A percentile compares a stretch with the other conserved stretches of the same genome.
These are phyloP conservation scores for Lithophane socia DNA, from an alignment of 2,888 invertebrate species.

Conservation along the genomic window DNA sequence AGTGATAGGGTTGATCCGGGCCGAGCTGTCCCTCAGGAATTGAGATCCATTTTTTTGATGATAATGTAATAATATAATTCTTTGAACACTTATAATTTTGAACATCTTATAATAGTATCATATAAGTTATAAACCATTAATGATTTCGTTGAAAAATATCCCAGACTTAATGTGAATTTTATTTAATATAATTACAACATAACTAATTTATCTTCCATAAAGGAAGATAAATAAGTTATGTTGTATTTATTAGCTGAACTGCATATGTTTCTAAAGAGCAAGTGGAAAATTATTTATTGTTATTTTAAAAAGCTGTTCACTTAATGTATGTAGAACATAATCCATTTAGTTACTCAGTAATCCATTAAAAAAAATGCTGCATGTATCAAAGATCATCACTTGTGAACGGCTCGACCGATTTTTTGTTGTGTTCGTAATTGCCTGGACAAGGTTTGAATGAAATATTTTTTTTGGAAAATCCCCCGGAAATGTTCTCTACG, in stretches of 20 bases:
- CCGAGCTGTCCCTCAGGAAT: background rate
- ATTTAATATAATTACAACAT: background rate
- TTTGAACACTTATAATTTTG: too few relatives aligned
- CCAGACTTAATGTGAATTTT: background rate
- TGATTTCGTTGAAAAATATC: background rate
- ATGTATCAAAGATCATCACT: too few relatives aligned
- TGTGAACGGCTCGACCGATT: too few relatives aligned
- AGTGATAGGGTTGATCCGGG: too few relatives aligned
- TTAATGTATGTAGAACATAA: background rate
- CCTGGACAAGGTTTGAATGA: background rate
- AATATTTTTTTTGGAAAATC: too few relatives aligned
- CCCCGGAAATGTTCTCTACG: background rate
- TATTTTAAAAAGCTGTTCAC: background rate
- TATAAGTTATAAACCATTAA: background rate
- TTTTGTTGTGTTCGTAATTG: background rate
- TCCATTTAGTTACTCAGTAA: background rate
- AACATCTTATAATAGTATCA: too few relatives aligned
- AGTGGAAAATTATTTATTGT: background rate
- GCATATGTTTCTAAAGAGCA: background rate
- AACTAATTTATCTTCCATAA: background rate
- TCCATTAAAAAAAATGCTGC: background rate
- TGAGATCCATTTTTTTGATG: background rate
- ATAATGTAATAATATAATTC: background rate
- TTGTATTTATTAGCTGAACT: background rate
- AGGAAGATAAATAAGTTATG: too few relatives aligned